Conservation (phyloP, 2,113 vertebrate species). For the Vulpes lagopus region DNA sequence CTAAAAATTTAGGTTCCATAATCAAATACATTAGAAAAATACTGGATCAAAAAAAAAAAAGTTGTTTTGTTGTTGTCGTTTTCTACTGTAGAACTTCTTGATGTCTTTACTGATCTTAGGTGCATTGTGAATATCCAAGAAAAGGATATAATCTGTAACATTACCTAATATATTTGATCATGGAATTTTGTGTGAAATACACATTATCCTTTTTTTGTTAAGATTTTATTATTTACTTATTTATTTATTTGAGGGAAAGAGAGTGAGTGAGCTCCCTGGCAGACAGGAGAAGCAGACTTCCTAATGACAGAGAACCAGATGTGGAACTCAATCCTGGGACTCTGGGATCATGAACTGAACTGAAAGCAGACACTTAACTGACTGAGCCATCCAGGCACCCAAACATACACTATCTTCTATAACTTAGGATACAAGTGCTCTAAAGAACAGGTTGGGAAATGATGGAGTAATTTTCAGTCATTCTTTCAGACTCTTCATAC, state of each 20-base stretch:
- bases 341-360: no score
- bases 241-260: no score
- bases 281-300: no score
- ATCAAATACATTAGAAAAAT: conserved; percentile 49
- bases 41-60: neutral
- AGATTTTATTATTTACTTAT: no score
- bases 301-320: no score
- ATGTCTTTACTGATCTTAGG: neutral
- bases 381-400: no score
- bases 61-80: neutral
- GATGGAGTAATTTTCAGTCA: neutral
- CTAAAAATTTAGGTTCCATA: neutral
- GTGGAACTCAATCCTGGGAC: no score
- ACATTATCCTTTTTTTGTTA: neutral
- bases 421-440: neutral
- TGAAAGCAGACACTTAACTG: no score
- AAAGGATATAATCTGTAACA: neutral
- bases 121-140: neutral
- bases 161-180: conserved; percentile 19
- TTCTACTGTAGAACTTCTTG: neutral
- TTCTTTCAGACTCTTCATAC: conserved; percentile 13
- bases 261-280: no score
- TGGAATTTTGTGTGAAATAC: neutral
- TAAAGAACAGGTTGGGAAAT: neutral
- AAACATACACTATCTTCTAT: neutral